Percentiles rank a stretch among this genome's conserved stretches.
These are phyloP conservation scores for Mormoops blainvillei DNA, from an alignment of 2,113 vertebrate species.

Conservation along the genomic window DNA sequence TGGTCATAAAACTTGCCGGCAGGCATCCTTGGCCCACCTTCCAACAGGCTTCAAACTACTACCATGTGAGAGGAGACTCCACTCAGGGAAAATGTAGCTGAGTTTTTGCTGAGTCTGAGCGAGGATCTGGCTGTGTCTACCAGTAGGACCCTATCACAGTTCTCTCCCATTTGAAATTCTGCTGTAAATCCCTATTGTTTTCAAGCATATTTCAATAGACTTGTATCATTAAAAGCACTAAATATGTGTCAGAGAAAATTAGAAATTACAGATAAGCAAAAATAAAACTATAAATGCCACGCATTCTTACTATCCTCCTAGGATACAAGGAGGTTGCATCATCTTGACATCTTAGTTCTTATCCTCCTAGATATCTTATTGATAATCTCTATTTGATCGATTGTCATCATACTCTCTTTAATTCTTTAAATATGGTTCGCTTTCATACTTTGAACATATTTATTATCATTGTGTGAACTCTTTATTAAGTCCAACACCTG, in stretches of 20 bases:
- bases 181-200: background rate
- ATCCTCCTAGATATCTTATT: background rate
- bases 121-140: background rate
- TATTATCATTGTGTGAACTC: background rate
- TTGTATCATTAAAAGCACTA: background rate
- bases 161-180: background rate
- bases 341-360: background rate
- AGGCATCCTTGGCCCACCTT: background rate
- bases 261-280: background rate
- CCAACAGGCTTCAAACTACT: background rate
- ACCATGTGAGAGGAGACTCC: background rate
- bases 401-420: background rate
- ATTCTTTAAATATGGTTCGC: background rate
- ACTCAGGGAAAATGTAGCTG: background rate
- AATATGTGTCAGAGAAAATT: background rate
- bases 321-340: too few relatives aligned
- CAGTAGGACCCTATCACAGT: background rate
- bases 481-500: background rate
- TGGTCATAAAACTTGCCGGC: background rate
- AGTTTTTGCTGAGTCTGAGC: background rate
- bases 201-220: background rate
- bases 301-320: background rate
- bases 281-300: background rate
- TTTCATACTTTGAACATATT: background rate
- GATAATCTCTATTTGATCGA: background rate